phyloP scores from a whole-genome alignment of 1,140 invertebrate genomes.

The Drosophila parabipectinata region DNA sequence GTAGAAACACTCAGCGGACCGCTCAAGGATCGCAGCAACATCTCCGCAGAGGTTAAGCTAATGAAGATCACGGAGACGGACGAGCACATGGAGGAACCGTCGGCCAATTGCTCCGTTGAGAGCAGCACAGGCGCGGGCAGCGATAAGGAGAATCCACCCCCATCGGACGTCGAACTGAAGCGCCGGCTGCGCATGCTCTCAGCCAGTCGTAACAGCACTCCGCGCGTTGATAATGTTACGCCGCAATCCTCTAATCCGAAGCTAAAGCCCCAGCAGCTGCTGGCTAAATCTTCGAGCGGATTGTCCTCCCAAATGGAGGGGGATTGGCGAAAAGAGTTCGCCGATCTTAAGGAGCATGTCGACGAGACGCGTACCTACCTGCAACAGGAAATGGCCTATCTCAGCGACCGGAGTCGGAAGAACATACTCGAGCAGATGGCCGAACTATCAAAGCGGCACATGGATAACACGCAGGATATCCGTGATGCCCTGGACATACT shows the following conservation, averaged over 20 bases:
- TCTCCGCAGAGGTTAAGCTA: constrained; percentile 57
- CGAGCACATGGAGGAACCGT: constrained; percentile 44
- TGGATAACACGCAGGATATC: constrained; percentile 54
- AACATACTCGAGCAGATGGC: constrained; percentile 46
- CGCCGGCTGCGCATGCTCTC: constrained; percentile 53
- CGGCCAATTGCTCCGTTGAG: constrained; percentile 31
- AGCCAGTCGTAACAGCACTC: constrained; percentile 70
- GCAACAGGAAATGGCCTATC: neutral
- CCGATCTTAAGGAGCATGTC: constrained; percentile 31
- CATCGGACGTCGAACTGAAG: constrained; percentile 36
- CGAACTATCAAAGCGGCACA: constrained; percentile 55
- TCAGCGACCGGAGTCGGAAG: constrained; percentile 51
- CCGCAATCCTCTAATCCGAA: constrained; percentile 9
- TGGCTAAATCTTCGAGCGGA: constrained; percentile 48
- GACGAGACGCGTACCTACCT: constrained; percentile 32
- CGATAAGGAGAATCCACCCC: constrained; percentile 70
- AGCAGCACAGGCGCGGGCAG: constrained; percentile 38
- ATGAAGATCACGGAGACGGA: constrained; percentile 72
- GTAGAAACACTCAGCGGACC: constrained; percentile 62
- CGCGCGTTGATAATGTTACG: constrained; percentile 42
- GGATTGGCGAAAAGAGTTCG: constrained; percentile 46
- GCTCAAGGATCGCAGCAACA: constrained; percentile 69
- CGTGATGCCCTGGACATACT: constrained; percentile 55
- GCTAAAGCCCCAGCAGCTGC: constrained; percentile 35
- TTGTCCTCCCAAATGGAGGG: constrained; percentile 31